Evolutionary conservation across 2,888 invertebrate genomes (phyloP), one percentile per base, ranked within the genome.

Genomic region (Sarcophaga rosellei): DNA sequence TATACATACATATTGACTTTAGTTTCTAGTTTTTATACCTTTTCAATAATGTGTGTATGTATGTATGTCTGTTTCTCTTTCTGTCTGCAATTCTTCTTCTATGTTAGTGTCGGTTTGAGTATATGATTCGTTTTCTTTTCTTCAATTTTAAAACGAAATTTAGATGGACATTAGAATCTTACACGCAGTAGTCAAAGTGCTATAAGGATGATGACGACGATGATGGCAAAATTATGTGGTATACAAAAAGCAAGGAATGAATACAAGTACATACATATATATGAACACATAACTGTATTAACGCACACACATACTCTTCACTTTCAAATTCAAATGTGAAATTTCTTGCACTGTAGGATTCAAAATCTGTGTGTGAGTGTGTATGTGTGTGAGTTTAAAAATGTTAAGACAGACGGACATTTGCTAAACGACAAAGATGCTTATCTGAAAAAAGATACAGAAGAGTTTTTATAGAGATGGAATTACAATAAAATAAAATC

Each of bases 111-210:
- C 35, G 68, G 8, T 63, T 72, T 66, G 57, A 44, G 25, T 35
- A 2, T n/a, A 35, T 47, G 47, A 68, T 47, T 80, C 72, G 72
- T 77, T 85, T 82, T 85, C 78, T 78, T 87, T 84, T 87, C 80
- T 81, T 73, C 80, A 82, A 87, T 83, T 88, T 88, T 85, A 87
- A 88, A 88, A 88, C 81, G 75, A 88, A 88, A 83, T 88, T 86
- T 85, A 86, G 86, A 88, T 88, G 87, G 88, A 86, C 88, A 87
- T 86, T 87, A 83, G 82, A 84, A 75, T 63, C 78, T 84, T 87
- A 75, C 84, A 84, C 45, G 79, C 68, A 75, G 70, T 72, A 82
- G 70, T 70, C 59, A 21, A 53, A 53, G 15, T 53, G 17, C 17
- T 12, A 53, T 53, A 17, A 53, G 17, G 53, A 53, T 53, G 53